These are phyloP conservation scores for Acanthisitta chloris DNA, from an alignment of 2,113 vertebrate genomes.

Conservation along the genomic window DNA sequence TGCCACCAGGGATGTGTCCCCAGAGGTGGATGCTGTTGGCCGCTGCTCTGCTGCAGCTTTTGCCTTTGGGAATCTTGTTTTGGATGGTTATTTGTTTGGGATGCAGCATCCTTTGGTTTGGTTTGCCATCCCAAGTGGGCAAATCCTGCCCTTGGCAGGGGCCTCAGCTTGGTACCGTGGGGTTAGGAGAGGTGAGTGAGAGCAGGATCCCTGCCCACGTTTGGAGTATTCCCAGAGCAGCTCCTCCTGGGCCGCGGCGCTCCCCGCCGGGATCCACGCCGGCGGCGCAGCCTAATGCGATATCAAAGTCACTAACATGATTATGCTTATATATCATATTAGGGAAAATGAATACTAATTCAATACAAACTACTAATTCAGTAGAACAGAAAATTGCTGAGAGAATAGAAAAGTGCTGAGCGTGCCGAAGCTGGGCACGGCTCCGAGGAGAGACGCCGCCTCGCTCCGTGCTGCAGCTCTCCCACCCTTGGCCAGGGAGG, in stretches of 20 bases:
- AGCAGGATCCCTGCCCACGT: not conserved
- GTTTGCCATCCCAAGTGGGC: fast-evolving
- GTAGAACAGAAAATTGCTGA: conserved; percentile 75
- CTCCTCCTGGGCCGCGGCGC: fast-evolving
- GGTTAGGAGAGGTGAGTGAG: not conserved
- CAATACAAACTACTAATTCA: conserved; percentile 74
- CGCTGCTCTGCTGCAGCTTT: not conserved
- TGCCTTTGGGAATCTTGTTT: not conserved
- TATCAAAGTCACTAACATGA: conserved; percentile 76
- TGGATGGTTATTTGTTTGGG: fast-evolving
- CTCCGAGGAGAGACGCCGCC: not conserved
- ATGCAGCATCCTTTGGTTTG: not conserved
- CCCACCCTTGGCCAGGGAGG: not conserved
- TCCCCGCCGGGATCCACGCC: not conserved
- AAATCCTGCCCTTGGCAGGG: fast-evolving
- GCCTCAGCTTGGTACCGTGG: fast-evolving
- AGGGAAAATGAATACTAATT: conserved; percentile 79
- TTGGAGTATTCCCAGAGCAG: not conserved
- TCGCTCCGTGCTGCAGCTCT: not conserved
- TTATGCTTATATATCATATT: conserved; percentile 78
- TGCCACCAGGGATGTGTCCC: fast-evolving
- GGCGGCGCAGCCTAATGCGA: conserved; percentile 66
- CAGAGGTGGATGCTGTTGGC: not conserved
- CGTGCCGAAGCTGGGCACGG: not conserved
- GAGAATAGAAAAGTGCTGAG: conserved; percentile 67